Base-by-base conservation (phyloP, 2,113 vertebrate genomes). In the Casuarius casuarius region DNA sequence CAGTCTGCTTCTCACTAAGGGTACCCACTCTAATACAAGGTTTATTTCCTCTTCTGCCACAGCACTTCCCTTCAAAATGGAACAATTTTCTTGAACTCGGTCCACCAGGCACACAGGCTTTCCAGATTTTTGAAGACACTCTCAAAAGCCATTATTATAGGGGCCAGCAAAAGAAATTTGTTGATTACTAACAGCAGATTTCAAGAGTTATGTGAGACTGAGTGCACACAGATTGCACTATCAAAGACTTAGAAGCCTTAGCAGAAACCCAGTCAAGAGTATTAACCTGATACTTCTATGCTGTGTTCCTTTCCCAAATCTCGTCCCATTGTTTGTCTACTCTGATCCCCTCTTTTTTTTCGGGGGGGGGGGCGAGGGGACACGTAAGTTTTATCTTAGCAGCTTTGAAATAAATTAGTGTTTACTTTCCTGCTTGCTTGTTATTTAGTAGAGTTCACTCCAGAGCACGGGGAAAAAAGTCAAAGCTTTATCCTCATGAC, bases 51-150 rank as follows among this genome's bases (percentile, higher is more conserved):
- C 88, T 71, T 79, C 52, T 80, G n/a, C 15, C 12, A 33, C 29
- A 76, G 9, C 12, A 40, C 6, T 38, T 58, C 2, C 0, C 23
- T 28, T 77, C 31, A 44, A 86, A 77, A 58, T 0, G 0, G 5
- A 89, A 62, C 6, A 52, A 25, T 22, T 31, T 13, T 0, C 23
- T 54, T 58, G 7, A 76, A 22, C 21, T 33, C 35, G 19, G 56
- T 62, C 25, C 19, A 48, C 7, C 44, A 0, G 4, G 9, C 4
- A 44, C 16, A 44, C 7, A 1, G 1, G 5, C 26, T 46, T 28
- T 33, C 15, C 40, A 54, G 56, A 48, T 66, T 65, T 82, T 35
- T 18, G 9, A 38, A 74, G 17, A 10, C 65, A 35, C 5, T 28
- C 9, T 61, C 38, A 52, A 38, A 80, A 95, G 5, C 0, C 10